phyloP scores from a whole-genome alignment of 2,888 invertebrate species.

The Galerucella pusilla region DNA sequence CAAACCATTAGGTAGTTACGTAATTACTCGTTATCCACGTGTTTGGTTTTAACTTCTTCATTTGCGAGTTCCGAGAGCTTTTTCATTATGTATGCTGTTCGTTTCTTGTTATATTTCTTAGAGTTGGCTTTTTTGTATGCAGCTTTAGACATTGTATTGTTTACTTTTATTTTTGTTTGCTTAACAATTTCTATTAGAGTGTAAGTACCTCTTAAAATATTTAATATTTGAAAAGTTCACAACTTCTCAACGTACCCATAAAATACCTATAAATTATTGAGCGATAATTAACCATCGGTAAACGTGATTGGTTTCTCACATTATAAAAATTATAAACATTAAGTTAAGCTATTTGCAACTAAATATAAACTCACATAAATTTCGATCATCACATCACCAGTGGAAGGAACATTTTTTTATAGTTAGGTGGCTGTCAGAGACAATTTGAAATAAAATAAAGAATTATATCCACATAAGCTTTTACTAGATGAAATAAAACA shows the following conservation, averaged over 20 bases:
- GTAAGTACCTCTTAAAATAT: neutral
- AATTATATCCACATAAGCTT: neutral
- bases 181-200: no score
- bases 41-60: no score
- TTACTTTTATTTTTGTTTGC: no score
- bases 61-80: no score
- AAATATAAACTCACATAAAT: constrained; percentile 22
- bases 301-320: constrained; percentile 25
- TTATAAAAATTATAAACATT: constrained; percentile 22
- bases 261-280: constrained; percentile 21
- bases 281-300: constrained; percentile 17
- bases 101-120: no score
- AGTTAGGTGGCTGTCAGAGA: neutral
- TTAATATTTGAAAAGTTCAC: neutral
- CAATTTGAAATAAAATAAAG: neutral
- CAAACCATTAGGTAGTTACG: no score
- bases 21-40: no score
- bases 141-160: no score
- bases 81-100: no score
- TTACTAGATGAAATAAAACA: no score
- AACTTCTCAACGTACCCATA: neutral
- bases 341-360: constrained; percentile 10
- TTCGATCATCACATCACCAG: neutral
- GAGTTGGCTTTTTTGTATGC: no score
- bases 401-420: neutral